Evolutionary conservation across 1,140 invertebrate genomes (phyloP).

Genomic region (Cydia splendana): DNA sequence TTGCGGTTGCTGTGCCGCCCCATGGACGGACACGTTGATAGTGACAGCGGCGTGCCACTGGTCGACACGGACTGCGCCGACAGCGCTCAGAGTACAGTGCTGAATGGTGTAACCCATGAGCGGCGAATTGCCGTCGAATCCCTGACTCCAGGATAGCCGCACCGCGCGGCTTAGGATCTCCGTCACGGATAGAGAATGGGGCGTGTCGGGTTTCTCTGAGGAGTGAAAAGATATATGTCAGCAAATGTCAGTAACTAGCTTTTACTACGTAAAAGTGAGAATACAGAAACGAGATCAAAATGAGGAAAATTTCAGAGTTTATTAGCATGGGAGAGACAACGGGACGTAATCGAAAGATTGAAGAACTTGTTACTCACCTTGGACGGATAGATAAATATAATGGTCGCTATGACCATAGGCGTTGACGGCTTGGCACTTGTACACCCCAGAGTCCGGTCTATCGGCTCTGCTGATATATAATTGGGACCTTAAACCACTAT

Average conservation of each 20-base stretch:
- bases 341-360: too few relatives aligned
- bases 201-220: slow-evolving; percentile 87
- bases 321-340: too few relatives aligned
- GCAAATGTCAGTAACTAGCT: neutral
- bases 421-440: slow-evolving; percentile 92
- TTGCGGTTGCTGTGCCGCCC: slow-evolving; percentile 51
- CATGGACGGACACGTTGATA: slow-evolving; percentile 72
- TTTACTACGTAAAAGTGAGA: too few relatives aligned
- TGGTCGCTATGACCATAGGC: slow-evolving; percentile 91
- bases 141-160: slow-evolving; percentile 86
- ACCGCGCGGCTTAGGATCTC: slow-evolving; percentile 86
- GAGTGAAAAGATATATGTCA: slow-evolving; percentile 39
- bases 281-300: too few relatives aligned
- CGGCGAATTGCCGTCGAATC: slow-evolving; percentile 91
- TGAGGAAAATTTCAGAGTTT: too few relatives aligned
- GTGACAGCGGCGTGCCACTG: slow-evolving; percentile 70
- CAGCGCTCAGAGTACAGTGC: slow-evolving; percentile 73
- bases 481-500: slow-evolving; percentile 86
- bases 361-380: slow-evolving; percentile 81
- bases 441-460: slow-evolving; percentile 90
- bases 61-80: slow-evolving; percentile 71
- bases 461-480: slow-evolving; percentile 85
- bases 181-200: slow-evolving; percentile 83
- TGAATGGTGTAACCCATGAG: slow-evolving; percentile 88
- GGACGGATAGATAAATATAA: slow-evolving; percentile 90